phyloP scores from a whole-genome alignment of 2,113 vertebrate genomes.

The Mastomys natalensis region DNA sequence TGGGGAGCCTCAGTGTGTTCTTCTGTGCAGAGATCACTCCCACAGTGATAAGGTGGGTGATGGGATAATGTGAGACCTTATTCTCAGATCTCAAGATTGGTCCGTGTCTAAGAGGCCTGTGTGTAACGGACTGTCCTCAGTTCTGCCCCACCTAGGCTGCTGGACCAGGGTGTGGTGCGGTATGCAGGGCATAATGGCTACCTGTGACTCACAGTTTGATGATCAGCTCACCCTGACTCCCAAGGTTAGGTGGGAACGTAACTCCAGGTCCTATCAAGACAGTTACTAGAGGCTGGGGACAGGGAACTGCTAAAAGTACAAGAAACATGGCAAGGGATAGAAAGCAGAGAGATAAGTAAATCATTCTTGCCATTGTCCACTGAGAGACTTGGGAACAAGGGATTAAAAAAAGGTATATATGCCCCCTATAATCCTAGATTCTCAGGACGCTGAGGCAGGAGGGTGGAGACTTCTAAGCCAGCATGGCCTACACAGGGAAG shows the following conservation, averaged over 20 bases:
- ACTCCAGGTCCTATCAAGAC: neutral
- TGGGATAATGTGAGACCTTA: fast-evolving
- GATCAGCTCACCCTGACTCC: neutral
- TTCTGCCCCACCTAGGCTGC: neutral
- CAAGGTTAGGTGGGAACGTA: neutral
- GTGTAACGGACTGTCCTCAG: neutral
- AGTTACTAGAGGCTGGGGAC: neutral
- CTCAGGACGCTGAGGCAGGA: neutral
- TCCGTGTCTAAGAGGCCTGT: neutral
- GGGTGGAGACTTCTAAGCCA: neutral
- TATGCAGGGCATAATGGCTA: neutral
- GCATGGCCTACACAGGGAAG: neutral
- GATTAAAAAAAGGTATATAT: neutral
- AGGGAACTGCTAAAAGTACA: neutral
- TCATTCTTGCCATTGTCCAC: fast-evolving
- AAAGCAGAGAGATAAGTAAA: fast-evolving
- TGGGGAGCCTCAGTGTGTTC: conserved; percentile 97
- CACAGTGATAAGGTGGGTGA: conserved; percentile 96
- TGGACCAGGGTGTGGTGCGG: neutral
- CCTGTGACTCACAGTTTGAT: neutral
- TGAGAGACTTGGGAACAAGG: neutral
- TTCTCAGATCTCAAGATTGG: neutral
- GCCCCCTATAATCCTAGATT: neutral
- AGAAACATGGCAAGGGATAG: neutral
- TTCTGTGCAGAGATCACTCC: conserved; percentile 99